phyloP scores from a whole-genome alignment of 2,888 invertebrate genomes.

The Caradrina kadenii region DNA sequence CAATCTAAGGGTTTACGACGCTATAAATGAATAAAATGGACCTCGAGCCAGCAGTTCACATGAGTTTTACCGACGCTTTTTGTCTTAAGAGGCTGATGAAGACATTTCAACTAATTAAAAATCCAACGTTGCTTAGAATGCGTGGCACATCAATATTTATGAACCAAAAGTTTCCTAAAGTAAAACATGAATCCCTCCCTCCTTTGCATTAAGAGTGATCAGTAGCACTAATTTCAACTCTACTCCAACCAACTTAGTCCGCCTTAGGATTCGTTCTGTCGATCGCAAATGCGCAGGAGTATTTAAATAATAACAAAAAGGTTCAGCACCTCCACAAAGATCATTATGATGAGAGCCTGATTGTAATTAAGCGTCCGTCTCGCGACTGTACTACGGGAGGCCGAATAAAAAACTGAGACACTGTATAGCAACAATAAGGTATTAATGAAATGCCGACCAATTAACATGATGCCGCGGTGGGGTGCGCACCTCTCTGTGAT shows the following conservation, averaged over 20 bases:
- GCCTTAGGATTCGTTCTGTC: conserved; percentile 45
- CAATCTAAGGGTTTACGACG: conserved; percentile 84
- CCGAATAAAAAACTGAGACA: conserved; percentile 71
- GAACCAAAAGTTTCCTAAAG: conserved; percentile 53
- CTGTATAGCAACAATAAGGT: conserved; percentile 76
- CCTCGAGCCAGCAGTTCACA: conserved; percentile 73
- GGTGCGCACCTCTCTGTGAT: conserved; percentile 80
- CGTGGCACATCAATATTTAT: conserved; percentile 77
- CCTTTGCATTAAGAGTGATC: conserved; percentile 21
- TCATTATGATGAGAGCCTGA: conserved; percentile 62
- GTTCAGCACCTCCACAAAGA: conserved; percentile 61
- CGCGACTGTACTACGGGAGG: conserved; percentile 63
- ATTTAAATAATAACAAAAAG: conserved; percentile 68
- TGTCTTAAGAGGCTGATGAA: conserved; percentile 78
- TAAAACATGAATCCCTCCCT: conserved; percentile 49
- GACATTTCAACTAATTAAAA: conserved; percentile 82
- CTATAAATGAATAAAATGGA: conserved; percentile 85
- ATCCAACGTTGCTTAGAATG: conserved; percentile 71
- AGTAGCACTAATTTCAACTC: conserved; percentile 48
- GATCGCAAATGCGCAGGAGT: conserved; percentile 26
- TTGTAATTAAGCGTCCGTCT: conserved; percentile 66
- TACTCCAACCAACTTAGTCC: conserved; percentile 40
- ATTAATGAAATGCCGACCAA: conserved; percentile 84
- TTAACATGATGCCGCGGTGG: conserved; percentile 82
- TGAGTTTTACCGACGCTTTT: conserved; percentile 76